phyloP scores from a whole-genome alignment of 2,113 vertebrate genomes.

The Microcebus ravelobensis region DNA sequence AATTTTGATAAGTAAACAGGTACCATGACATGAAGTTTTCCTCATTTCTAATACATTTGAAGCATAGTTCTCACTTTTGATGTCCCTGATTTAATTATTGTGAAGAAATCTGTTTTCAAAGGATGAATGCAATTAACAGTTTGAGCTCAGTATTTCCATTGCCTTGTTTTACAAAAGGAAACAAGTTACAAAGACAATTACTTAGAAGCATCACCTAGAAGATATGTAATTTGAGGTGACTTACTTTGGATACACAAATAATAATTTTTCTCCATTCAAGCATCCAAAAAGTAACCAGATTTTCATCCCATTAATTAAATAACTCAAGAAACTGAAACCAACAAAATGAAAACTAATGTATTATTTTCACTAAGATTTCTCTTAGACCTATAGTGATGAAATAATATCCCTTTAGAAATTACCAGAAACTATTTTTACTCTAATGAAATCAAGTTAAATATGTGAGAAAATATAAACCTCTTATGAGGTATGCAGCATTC shows the following conservation, averaged over 20 bases:
- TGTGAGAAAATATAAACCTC: background rate
- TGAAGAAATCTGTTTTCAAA: background rate
- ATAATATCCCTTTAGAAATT: background rate
- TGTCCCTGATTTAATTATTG: background rate
- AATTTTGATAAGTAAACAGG: background rate
- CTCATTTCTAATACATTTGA: background rate
- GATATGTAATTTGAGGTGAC: background rate
- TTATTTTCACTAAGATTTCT: conserved; percentile 35
- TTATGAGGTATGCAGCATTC: background rate
- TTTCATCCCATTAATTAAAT: conserved; percentile 88
- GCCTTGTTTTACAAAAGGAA: conserved; percentile 61
- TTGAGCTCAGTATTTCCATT: conserved; percentile 31
- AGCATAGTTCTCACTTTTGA: background rate
- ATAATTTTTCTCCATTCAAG: conserved; percentile 77
- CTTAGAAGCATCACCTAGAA: background rate
- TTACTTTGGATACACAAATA: conserved; percentile 78
- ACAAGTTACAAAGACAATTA: conserved; percentile 53
- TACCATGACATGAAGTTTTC: background rate
- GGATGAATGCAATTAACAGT: background rate
- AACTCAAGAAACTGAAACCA: conserved; percentile 64
- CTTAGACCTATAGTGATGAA: background rate
- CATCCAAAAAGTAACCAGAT: conserved; percentile 83
- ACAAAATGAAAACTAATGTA: conserved; percentile 1
- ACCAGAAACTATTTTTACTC: conserved; percentile 20
- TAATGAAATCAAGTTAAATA: conserved; percentile 30